Evolutionary conservation across 1,140 invertebrate species (phyloP).

Genomic region (Drosophila ohnishii): DNA sequence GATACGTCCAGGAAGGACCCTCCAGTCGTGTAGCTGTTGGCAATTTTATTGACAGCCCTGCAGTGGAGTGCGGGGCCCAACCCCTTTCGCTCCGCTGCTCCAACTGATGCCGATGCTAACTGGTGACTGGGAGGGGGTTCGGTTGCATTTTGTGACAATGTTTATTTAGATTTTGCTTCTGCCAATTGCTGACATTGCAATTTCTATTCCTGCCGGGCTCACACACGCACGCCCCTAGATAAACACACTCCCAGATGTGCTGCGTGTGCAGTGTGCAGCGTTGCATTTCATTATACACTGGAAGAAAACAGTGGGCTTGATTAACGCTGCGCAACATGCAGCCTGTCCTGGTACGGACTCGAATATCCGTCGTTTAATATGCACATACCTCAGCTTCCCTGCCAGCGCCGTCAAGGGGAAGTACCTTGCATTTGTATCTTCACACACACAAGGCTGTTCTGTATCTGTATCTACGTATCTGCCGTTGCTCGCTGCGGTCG

Average conservation of each 20-base stretch:
- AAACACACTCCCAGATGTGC: conserved; percentile 50
- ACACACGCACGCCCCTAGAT: conserved; percentile 41
- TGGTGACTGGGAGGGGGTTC: conserved; percentile 34
- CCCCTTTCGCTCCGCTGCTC: conserved; percentile 39
- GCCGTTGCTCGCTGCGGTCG: conserved; percentile 42
- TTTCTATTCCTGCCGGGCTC: conserved; percentile 73
- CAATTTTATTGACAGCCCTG: conserved; percentile 77
- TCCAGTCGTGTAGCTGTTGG: conserved; percentile 56
- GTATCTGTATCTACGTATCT: conserved; percentile 31
- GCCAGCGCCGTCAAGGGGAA: neutral
- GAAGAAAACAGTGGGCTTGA: conserved; percentile 31
- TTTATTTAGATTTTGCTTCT: conserved; percentile 82
- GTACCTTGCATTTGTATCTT: conserved; percentile 15
- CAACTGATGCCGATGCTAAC: conserved; percentile 19
- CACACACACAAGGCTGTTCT: neutral
- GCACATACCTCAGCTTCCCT: conserved; percentile 1
- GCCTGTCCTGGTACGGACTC: neutral
- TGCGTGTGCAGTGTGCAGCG: conserved; percentile 70
- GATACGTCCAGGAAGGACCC: conserved; percentile 17
- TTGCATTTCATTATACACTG: conserved; percentile 74
- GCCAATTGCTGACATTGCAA: conserved; percentile 82
- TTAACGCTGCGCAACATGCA: conserved; percentile 5
- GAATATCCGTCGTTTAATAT: conserved; percentile 11
- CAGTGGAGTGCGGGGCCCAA: conserved; percentile 34
- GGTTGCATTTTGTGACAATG: conserved; percentile 81